Conservation (phyloP, 2,797 vertebrate species). For the Falco peregrinus region DNA sequence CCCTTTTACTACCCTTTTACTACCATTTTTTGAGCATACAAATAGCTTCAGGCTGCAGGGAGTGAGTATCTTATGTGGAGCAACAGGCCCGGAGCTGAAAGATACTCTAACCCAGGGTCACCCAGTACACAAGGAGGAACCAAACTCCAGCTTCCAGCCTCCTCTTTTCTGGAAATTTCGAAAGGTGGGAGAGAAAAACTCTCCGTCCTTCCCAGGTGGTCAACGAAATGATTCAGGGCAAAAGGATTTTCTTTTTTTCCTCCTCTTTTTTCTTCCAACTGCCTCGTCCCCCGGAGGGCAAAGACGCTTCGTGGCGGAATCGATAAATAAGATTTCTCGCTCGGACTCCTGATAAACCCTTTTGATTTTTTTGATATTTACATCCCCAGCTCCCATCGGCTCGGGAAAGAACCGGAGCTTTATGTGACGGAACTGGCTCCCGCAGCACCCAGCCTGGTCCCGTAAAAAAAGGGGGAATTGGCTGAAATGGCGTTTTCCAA, state of each 20-base stretch:
- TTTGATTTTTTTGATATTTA: neutral
- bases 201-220: neutral
- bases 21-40: neutral
- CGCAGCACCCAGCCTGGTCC: accelerated
- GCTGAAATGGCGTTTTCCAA: accelerated
- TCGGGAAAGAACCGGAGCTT: neutral
- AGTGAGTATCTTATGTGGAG: accelerated
- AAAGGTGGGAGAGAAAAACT: neutral
- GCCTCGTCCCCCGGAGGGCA: neutral
- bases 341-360: neutral
- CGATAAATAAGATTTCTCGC: no score
- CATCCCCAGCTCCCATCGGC: neutral
- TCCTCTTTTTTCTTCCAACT: neutral
- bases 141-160: neutral
- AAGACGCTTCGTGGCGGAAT: neutral
- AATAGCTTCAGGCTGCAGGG: neutral
- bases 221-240: neutral
- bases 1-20: neutral
- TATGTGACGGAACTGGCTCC: neutral
- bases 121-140: accelerated
- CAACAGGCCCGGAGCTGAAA: neutral
- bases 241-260: neutral
- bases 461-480: neutral
- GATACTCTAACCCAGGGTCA: neutral
- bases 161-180: accelerated